Evolutionary conservation across 2,113 vertebrate species (phyloP).

Genomic region (Monopterus albus): DNA sequence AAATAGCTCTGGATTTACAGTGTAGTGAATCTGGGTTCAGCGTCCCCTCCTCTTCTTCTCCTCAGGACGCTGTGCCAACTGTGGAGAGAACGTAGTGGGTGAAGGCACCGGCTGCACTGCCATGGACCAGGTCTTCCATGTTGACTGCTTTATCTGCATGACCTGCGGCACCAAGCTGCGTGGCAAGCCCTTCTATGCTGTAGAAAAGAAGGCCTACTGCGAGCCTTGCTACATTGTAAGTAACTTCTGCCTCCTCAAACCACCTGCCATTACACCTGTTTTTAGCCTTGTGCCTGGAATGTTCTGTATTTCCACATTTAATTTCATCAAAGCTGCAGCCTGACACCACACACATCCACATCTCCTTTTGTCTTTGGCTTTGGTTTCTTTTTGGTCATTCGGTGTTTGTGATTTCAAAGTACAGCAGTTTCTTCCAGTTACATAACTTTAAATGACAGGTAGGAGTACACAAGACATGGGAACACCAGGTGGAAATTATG

Average conservation of each 20-base stretch:
- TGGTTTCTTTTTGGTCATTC: conserved; percentile 36
- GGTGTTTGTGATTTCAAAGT: too few species aligned
- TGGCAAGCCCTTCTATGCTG: conserved; percentile 95
- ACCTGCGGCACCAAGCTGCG: conserved; percentile 91
- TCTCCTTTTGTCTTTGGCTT: conserved; percentile 23
- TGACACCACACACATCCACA: conserved; percentile 19
- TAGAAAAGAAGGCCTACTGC: conserved; percentile 98
- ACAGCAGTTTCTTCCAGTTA: too few species aligned
- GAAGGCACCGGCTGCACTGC: conserved; percentile 97
- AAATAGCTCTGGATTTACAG: neutral
- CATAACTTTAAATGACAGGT: too few species aligned
- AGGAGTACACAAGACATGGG: too few species aligned
- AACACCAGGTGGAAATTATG: too few species aligned
- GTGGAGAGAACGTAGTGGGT: conserved; percentile 95
- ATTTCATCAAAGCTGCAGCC: conserved; percentile 6
- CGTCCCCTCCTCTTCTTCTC: conserved; percentile 30
- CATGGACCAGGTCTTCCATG: conserved; percentile 99
- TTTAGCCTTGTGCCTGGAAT: conserved; percentile 10
- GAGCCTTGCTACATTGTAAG: conserved; percentile 98
- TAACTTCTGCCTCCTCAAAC: conserved; percentile 26
- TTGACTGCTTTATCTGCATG: conserved; percentile 95
- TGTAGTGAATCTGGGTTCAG: conserved; percentile 20
- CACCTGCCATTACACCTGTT: neutral
- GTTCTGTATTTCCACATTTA: conserved; percentile 14
- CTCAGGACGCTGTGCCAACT: conserved; percentile 94